phyloP scores from a whole-genome alignment of 2,113 vertebrate species.

The Eudyptes chrysolophus region DNA sequence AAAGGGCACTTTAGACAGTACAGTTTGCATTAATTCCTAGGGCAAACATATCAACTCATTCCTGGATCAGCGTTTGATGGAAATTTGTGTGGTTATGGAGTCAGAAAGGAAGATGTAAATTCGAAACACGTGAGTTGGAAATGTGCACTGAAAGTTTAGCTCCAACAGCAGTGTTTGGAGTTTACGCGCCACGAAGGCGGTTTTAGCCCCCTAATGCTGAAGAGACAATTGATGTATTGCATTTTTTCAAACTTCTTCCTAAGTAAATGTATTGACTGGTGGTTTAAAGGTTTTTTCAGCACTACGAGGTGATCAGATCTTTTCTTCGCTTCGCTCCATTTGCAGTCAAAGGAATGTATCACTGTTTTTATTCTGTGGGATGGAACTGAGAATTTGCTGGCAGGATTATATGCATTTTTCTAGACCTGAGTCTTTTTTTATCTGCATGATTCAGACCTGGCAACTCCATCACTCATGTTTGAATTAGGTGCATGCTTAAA shows the following conservation, averaged over 20 bases:
- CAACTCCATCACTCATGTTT: neutral
- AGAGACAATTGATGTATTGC: neutral
- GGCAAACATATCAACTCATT: neutral
- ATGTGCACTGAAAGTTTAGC: neutral
- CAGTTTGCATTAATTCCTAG: neutral
- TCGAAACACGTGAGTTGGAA: neutral
- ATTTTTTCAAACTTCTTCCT: neutral
- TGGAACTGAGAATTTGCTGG: neutral
- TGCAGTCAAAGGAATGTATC: neutral
- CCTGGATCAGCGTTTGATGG: neutral
- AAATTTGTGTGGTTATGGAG: neutral
- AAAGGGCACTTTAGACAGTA: neutral
- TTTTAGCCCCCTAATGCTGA: neutral
- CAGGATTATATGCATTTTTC: neutral
- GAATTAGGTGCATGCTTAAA: neutral
- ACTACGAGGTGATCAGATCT: neutral
- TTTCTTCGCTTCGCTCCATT: neutral
- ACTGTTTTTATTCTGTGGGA: neutral
- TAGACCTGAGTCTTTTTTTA: slow-evolving; percentile 1
- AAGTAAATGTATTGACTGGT: neutral
- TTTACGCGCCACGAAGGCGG: neutral
- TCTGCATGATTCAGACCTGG: slow-evolving; percentile 36
- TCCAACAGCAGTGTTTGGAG: neutral
- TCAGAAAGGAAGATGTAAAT: neutral
- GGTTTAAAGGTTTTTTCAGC: neutral